Percentiles rank a stretch among this genome's conserved stretches.
These are phyloP conservation scores for Plagiodera versicolora DNA, from an alignment of 2,888 invertebrate genomes.

Conservation along the genomic window DNA sequence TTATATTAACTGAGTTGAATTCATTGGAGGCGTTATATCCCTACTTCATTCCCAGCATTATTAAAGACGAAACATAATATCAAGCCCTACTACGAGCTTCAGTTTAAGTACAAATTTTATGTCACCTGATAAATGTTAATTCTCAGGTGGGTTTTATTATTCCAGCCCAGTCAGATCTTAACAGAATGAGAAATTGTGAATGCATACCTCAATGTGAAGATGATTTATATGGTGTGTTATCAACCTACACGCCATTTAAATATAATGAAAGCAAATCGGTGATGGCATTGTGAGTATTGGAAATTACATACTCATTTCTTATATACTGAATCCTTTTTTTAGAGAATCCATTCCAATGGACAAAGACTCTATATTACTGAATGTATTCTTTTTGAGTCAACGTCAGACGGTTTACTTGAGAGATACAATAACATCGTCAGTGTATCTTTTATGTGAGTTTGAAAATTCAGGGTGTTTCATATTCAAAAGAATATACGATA, in stretches of 20 bases:
- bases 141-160: neutral
- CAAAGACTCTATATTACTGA: slow-evolving; percentile 38
- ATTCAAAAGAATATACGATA: no score
- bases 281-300: slow-evolving; percentile 23
- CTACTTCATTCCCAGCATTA: no score
- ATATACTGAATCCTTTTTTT: no score
- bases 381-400: slow-evolving; percentile 44
- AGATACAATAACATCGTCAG: slow-evolving; percentile 46
- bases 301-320: neutral
- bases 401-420: slow-evolving; percentile 43
- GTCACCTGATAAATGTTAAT: no score
- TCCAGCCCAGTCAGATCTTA: slow-evolving; percentile 17
- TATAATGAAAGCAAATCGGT: slow-evolving; percentile 22
- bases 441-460: slow-evolving; percentile 48
- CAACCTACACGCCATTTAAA: slow-evolving; percentile 29
- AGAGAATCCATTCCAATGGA: slow-evolving; percentile 29
- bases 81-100: no score
- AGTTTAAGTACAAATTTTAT: no score
- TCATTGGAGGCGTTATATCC: no score
- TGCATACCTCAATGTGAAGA: slow-evolving; percentile 49
- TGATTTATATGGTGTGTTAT: slow-evolving; percentile 38
- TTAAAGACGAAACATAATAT: no score
- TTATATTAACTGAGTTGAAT: no score
- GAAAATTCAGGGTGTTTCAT: neutral
- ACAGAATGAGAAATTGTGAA: slow-evolving; percentile 27